Evolutionary conservation across 2,797 vertebrate species (phyloP), one percentile per base, ranked within the genome.

Genomic region (Cuculus canorus): DNA sequence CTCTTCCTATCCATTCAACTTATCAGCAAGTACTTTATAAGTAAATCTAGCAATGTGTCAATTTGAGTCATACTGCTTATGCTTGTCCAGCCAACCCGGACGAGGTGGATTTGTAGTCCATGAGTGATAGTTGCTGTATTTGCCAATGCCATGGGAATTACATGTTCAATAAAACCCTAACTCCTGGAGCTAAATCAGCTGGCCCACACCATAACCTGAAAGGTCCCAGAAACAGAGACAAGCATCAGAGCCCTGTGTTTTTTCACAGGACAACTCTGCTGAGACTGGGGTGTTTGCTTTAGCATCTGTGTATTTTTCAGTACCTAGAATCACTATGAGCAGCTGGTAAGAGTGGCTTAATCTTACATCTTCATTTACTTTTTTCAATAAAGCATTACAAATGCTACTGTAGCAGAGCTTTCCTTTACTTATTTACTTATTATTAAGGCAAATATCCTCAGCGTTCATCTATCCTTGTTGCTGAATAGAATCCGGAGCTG

Each of bases 361-460:
- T 18, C 11, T 82, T 89, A 13, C 68, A 61, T 5, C 8, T 91
- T 73, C 9, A 28, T 73, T 64, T 64, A 24, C 16, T 28, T 63
- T 50, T 76, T 77, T 24, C 32, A 68, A 6, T 75, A 47, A 75
- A 93, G 4, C 7, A 21, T 17, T 85, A 47, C 71, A 50, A 73
- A 56, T 54, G 6, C 19, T 39, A 37, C 32, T 25, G 23, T 39
- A 77, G 72, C 2, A 3, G 33, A 45, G 23, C 57, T 86, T 91
- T 24, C 16, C 79, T 54, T 25, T 24, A 72, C 90, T 91, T 64
- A 45, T 78, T 94, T 73, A 88, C 86, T 92, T 66, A 47, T 21
- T 87, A 96, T 54, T 75, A 88, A 92, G 71, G 70, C 73, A 96
- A 95, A 95, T 41, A 92, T 45, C 57, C 57, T 13, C 27, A 52